Evolutionary conservation across 2,113 vertebrate genomes (phyloP).

Genomic region (Nannobrachium achirus): DNA sequence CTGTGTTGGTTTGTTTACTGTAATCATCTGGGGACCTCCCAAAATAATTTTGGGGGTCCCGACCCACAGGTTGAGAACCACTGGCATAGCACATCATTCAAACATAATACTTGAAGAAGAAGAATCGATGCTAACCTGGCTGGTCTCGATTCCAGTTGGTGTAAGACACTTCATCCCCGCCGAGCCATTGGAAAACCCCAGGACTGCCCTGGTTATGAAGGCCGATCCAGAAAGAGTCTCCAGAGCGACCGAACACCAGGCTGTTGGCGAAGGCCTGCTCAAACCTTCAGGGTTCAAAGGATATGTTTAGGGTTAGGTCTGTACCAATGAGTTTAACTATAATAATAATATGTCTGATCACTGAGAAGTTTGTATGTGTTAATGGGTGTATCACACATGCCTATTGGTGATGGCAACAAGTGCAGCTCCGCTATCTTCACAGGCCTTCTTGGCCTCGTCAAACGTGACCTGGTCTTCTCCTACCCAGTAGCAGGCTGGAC

Average conservation of each 20-base stretch:
- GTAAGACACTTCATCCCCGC: conserved; percentile 86
- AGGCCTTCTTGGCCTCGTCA: conserved; percentile 84
- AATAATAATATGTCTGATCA: not conserved
- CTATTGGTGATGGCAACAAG: conserved; percentile 91
- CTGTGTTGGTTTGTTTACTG: no score
- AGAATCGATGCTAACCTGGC: conserved; percentile 78
- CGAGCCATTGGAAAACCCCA: conserved; percentile 88
- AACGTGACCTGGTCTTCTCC: conserved; percentile 87
- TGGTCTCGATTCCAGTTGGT: conserved; percentile 97
- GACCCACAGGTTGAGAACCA: no score
- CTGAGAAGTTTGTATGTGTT: not conserved
- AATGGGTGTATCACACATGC: conserved; percentile 51
- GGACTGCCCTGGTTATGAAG: conserved; percentile 85
- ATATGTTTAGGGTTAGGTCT: no score
- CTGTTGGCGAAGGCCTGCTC: conserved; percentile 95
- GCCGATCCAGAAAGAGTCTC: conserved; percentile 89
- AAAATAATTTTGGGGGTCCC: no score
- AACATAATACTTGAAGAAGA: not conserved
- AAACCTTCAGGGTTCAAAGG: conserved; percentile 77
- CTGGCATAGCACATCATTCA: not conserved
- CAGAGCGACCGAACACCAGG: conserved; percentile 87
- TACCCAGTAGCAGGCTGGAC: conserved; percentile 93
- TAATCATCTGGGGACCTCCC: no score
- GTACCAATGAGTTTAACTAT: no score
- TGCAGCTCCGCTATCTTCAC: conserved; percentile 79